Evolutionary conservation across 2,113 vertebrate genomes (phyloP).

Genomic region (Bubo blakistoni): DNA sequence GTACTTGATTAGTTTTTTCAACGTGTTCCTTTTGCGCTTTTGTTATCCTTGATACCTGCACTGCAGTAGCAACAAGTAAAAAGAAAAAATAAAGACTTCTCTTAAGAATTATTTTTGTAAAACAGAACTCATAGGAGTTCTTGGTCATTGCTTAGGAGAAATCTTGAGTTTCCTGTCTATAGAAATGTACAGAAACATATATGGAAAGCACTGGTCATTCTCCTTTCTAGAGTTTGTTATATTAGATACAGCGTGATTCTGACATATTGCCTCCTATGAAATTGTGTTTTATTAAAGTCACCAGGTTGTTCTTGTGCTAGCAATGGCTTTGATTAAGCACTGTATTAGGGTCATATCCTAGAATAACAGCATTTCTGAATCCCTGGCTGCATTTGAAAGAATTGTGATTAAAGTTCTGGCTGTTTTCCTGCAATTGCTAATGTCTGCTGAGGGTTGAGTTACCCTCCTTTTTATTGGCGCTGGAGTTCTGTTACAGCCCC

Average conservation of each 20-base stretch:
- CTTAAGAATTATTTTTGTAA: background rate
- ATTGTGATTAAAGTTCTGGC: constrained; percentile 76
- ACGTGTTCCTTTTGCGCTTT: background rate
- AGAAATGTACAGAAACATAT: background rate
- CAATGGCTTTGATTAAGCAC: constrained; percentile 75
- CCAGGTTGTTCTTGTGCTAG: constrained; percentile 59
- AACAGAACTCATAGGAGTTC: background rate
- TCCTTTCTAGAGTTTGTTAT: constrained; percentile 26
- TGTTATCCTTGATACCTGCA: background rate
- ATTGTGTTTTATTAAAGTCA: constrained; percentile 68
- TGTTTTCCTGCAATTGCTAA: constrained; percentile 59
- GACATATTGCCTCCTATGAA: constrained; percentile 51
- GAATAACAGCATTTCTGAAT: constrained; percentile 70
- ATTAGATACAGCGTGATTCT: constrained; percentile 27
- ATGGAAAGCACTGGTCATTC: background rate
- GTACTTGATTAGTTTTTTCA: background rate
- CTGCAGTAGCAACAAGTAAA: background rate
- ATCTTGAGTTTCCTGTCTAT: background rate
- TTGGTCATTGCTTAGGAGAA: background rate
- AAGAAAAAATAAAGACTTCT: background rate
- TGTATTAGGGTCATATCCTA: constrained; percentile 71
- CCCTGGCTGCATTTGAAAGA: constrained; percentile 71
- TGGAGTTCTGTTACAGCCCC: constrained; percentile 28
- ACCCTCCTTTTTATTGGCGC: constrained; percentile 40
- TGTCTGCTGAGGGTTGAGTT: constrained; percentile 59